A percentile compares a stretch with the other conserved stretches of the same genome.
These are phyloP conservation scores for Muntiacus reevesi DNA, from an alignment of 2,113 vertebrate genomes.

Conservation along the genomic window DNA sequence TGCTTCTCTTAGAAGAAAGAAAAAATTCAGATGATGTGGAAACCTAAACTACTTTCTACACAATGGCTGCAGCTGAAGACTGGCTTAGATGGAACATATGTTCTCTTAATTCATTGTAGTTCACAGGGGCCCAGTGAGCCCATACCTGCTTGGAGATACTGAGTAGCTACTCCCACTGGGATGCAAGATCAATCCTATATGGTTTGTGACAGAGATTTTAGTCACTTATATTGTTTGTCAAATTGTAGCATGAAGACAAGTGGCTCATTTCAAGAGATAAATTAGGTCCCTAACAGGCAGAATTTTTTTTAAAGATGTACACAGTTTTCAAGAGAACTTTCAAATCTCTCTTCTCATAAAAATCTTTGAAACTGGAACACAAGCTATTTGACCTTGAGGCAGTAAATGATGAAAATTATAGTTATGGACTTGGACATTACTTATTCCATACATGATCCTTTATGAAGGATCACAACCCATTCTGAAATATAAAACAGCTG, in stretches of 20 bases:
- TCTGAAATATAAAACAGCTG: neutral
- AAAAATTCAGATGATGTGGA: neutral
- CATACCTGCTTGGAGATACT: neutral
- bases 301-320: neutral
- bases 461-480: neutral
- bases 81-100: neutral
- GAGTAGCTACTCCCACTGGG: neutral
- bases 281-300: neutral
- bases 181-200: neutral
- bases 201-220: neutral
- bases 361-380: neutral
- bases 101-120: neutral
- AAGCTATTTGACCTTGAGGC: neutral
- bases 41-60: neutral
- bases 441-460: neutral
- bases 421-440: neutral
- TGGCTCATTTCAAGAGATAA: slow-evolving; percentile 1
- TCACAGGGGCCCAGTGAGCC: neutral
- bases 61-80: neutral
- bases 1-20: neutral
- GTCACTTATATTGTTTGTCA: neutral
- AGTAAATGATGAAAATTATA: neutral
- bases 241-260: neutral
- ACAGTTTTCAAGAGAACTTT: slow-evolving; percentile 13
- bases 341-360: neutral